Evolutionary conservation across 1,140 invertebrate genomes (phyloP).

Genomic region (Dinothrombium tinctorium): DNA sequence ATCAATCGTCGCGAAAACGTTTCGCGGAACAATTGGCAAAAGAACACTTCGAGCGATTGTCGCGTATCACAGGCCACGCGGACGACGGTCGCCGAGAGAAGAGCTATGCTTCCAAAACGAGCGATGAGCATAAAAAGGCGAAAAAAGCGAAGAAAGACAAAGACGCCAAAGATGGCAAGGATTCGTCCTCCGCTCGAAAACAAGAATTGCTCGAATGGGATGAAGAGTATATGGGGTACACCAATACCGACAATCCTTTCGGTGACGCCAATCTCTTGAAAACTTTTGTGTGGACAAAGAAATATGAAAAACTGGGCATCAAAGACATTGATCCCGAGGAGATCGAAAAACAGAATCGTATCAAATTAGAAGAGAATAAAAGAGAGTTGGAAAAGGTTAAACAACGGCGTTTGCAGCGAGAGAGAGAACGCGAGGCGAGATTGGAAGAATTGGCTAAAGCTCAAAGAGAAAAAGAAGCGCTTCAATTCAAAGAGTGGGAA

Average conservation of each 20-base stretch:
- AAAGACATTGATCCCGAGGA: constrained; percentile 50
- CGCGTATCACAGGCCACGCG: no score
- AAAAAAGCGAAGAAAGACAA: no score
- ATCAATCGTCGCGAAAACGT: no score
- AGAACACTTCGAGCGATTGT: no score
- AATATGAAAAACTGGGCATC: constrained; percentile 80
- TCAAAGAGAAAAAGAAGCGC: constrained; percentile 78
- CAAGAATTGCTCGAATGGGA: constrained; percentile 84
- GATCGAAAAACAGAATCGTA: constrained; percentile 53
- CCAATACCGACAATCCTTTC: constrained; percentile 94
- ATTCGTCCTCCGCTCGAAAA: no score
- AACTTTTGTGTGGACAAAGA: constrained; percentile 91
- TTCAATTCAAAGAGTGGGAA: constrained; percentile 81
- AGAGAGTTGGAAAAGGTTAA: constrained; percentile 46
- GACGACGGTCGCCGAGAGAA: no score
- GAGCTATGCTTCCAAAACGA: no score
- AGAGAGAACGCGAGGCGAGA: constrained; percentile 60
- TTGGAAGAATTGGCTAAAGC: constrained; percentile 63
- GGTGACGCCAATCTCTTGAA: no score
- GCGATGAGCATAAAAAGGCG: no score
- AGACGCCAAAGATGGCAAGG: constrained; percentile 64
- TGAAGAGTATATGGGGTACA: constrained; percentile 77
- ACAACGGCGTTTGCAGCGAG: constrained; percentile 61
- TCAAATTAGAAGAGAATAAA: constrained; percentile 74
- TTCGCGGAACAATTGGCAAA: no score